Evolutionary conservation across 2,113 vertebrate species (phyloP).

Genomic region (Cervus canadensis): DNA sequence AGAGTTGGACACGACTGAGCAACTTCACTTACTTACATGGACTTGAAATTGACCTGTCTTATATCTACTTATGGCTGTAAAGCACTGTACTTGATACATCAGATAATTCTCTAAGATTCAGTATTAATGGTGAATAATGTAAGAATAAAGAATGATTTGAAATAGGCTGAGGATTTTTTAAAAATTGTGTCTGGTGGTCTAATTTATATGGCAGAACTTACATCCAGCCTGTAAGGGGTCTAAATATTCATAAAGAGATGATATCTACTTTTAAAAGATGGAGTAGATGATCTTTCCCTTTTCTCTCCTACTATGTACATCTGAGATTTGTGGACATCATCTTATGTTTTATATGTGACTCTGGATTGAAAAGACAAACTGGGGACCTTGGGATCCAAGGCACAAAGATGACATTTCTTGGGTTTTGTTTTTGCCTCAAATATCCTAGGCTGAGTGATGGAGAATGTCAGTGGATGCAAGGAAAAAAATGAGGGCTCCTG

Average conservation of each 20-base stretch:
- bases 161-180: neutral
- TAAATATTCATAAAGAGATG: neutral
- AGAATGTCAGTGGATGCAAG: neutral
- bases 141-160: neutral
- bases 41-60: neutral
- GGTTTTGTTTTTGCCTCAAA: neutral
- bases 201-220: neutral
- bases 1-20: neutral
- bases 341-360: neutral
- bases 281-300: neutral
- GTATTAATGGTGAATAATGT: neutral
- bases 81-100: neutral
- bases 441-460: neutral
- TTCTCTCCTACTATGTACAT: neutral
- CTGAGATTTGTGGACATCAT: neutral
- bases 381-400: neutral
- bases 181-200: neutral
- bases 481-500: neutral
- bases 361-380: neutral
- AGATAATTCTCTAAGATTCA: neutral
- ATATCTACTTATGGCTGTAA: neutral
- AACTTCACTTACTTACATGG: neutral
- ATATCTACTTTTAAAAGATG: neutral
- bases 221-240: neutral
- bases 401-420: neutral